Base-by-base conservation (phyloP, 2,113 vertebrate genomes). In the Rhinoptilus africanus region DNA sequence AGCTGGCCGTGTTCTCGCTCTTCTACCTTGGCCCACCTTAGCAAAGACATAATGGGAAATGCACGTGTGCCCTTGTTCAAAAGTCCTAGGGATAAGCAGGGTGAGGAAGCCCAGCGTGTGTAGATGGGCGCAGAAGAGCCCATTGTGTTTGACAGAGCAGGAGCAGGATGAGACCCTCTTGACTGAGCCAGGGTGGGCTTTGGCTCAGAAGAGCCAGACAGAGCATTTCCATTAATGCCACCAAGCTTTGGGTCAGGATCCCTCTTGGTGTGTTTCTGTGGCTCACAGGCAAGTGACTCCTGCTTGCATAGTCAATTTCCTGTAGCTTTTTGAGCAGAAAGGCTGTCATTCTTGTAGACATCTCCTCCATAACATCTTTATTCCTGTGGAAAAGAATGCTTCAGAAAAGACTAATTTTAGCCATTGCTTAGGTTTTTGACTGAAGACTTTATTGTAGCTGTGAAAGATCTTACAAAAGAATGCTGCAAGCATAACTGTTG, bases 1-100 rank as follows among this genome's bases (percentile, higher is more conserved):
- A 28, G 57, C 34, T 28, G 43, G 10, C 15, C 0, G 0, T 5
- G 32, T 32, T 56, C 64, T 66, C 28, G 19, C 21, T 68, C 14
- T 73, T 63, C 24, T 54, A 67, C 22, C 8, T 32, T 48, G 59
- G 41, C 27, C 24, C 27, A 41, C 34, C 28, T 35, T 37, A 57
- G 35, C 19, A 54, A 77, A 73, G 30, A 30, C 5, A 12, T 14
- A 41, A 66, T 8, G 50, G 28, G 53, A 57, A 85, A 62, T 11
- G 19, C 8, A 10, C 0, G 1, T 24, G 11, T 4, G 30, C 17
- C 26, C 10, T 63, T 47, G 34, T 5, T 53, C 75, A 37, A 19
- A 68, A 84, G 6, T 34, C 26, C 7, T 45, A 47, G 34, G 8
- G 10, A 12, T 77, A 32, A 45, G 32, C 34, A 27, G 43, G 3